phyloP scores from a whole-genome alignment of 2,113 vertebrate genomes.

The Galemys pyrenaicus region DNA sequence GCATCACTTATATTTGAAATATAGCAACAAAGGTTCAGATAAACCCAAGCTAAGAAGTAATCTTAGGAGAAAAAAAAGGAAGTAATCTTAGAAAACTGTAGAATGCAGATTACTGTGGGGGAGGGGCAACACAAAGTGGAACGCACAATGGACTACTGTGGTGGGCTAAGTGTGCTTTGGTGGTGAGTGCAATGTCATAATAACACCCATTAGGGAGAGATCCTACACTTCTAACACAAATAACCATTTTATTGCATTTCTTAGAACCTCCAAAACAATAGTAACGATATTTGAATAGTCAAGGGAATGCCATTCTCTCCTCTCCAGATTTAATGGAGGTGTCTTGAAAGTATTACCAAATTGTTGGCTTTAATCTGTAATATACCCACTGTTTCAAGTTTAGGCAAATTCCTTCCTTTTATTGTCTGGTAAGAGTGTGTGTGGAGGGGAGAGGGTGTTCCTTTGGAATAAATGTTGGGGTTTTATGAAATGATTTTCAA shows the following conservation, averaged over 20 bases:
- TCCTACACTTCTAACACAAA: no score
- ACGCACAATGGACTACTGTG: no score
- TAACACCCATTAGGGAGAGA: no score
- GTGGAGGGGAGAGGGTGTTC: not conserved
- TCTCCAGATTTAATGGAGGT: not conserved
- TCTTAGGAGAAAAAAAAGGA: no score
- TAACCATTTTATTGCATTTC: not conserved
- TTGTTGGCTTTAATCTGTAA: not conserved
- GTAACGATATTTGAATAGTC: not conserved
- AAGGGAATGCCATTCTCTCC: not conserved
- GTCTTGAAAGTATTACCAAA: not conserved
- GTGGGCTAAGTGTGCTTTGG: no score
- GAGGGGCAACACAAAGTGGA: no score
- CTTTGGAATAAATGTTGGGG: not conserved
- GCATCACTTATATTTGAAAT: no score
- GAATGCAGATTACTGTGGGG: no score
- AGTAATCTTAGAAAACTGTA: no score
- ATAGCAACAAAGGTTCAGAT: no score
- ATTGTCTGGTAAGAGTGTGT: not conserved
- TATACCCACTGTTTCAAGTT: not conserved
- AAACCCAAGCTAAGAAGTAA: no score
- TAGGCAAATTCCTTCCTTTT: slow-evolving; percentile 8
- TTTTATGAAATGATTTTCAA: not conserved
- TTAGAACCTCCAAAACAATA: not conserved
- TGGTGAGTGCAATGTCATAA: no score